Percentiles rank a stretch among this genome's conserved stretches.
Conservation (phyloP, 2,888 invertebrate species). For the Meteorus cinctellus region DNA sequence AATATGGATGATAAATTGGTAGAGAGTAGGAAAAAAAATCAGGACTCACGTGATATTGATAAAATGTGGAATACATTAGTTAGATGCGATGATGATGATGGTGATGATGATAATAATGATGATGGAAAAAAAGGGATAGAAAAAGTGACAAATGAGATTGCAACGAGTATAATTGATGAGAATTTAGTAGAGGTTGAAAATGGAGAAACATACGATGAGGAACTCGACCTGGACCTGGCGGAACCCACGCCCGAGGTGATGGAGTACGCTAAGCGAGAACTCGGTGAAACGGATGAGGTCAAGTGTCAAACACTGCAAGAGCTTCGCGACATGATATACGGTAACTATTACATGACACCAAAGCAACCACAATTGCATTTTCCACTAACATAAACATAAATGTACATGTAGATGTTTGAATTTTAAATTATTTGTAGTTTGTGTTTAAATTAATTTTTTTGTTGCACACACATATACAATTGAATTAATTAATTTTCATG, state of each 20-base stretch:
- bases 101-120: slow-evolving; percentile 27
- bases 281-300: slow-evolving; percentile 83
- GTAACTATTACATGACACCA: slow-evolving; percentile 72
- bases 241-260: slow-evolving; percentile 80
- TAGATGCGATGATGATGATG: not conserved
- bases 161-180: slow-evolving; percentile 26
- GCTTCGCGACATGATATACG: slow-evolving; percentile 83
- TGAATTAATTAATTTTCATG: too few species aligned
- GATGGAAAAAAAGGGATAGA: slow-evolving; percentile 14
- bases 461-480: too few species aligned
- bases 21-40: slow-evolving; percentile 48
- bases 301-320: slow-evolving; percentile 81
- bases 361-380: not conserved
- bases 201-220: slow-evolving; percentile 73
- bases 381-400: slow-evolving; percentile 16
- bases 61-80: slow-evolving; percentile 33
- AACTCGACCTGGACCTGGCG: slow-evolving; percentile 78
- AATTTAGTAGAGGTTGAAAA: slow-evolving; percentile 41
- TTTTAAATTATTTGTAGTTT: not conserved
- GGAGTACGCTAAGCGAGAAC: slow-evolving; percentile 80
- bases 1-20: slow-evolving; percentile 46
- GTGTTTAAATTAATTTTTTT: too few species aligned
- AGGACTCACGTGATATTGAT: slow-evolving; percentile 47
- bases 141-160: slow-evolving; percentile 27
- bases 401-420: not conserved